Evolutionary conservation across 1,140 invertebrate genomes (phyloP).

Genomic region (Dolichoris vasculosae): DNA sequence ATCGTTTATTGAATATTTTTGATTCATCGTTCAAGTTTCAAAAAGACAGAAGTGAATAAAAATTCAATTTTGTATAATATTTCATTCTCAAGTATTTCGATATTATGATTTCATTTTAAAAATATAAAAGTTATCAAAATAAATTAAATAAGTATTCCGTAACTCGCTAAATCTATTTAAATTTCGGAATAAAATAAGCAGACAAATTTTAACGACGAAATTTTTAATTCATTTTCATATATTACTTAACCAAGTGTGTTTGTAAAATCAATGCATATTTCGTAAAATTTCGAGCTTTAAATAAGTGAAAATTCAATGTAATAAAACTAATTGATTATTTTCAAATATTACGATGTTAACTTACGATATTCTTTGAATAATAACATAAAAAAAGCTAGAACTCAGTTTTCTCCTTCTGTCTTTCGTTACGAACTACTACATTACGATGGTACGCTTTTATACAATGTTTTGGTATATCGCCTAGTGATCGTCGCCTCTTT

Average conservation of each 20-base stretch:
- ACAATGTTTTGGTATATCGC: not conserved
- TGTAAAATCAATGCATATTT: not conserved
- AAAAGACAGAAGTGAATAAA: too few relatives aligned
- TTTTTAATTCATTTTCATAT: not conserved
- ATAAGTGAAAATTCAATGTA: not conserved
- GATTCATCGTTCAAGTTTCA: too few relatives aligned
- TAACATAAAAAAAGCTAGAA: not conserved
- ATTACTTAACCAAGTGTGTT: not conserved
- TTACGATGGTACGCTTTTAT: not conserved
- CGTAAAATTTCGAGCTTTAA: not conserved
- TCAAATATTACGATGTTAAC: not conserved
- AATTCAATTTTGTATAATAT: too few relatives aligned
- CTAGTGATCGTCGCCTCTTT: not conserved
- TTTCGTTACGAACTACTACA: not conserved
- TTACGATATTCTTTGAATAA: not conserved
- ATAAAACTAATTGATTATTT: not conserved
- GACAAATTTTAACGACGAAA: not conserved
- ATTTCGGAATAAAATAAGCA: not conserved
- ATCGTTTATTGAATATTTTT: too few relatives aligned
- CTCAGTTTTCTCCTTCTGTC: not conserved
- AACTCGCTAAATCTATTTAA: too few relatives aligned
- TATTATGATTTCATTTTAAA: too few relatives aligned
- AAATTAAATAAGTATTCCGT: too few relatives aligned
- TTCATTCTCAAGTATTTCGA: too few relatives aligned
- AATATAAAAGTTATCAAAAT: too few relatives aligned